Base-by-base conservation (phyloP, 2,113 vertebrate species). In the Meleagris gallopavo region DNA sequence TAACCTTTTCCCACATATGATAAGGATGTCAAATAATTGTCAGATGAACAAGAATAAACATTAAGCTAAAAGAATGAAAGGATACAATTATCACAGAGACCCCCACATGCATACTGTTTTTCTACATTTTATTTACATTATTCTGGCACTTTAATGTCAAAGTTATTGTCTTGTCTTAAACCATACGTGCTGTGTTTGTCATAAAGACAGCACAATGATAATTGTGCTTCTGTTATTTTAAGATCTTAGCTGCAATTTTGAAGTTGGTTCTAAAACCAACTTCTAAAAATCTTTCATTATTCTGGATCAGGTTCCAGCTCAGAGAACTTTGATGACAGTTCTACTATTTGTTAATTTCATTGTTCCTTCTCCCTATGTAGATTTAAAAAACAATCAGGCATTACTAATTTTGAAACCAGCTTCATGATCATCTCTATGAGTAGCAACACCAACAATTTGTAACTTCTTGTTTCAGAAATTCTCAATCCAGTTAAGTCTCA, bases 71-170 rank as follows among this genome's bases (percentile, higher is more conserved):
- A 83, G 24, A 32, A 32, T 67, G 38, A 60, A 71, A 81, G 20
- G 32, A 29, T 71, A 38, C 25, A 71, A 30, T 64, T 74, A 70
- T 58, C 45, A 55, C 36, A 70, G 29, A 83, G 41, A 84, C 17
- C 16, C 19, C 86, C 67, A 76, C n/a, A 66, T 57, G 13, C 5
- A 21, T 67, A 57, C 34, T 84, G 11, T 76, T 76, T 87, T 88
- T 74, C 46, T 82, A 72, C 64, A 38, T 60, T 94, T 93, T 90
- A 78, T 94, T 88, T 90, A 70, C 40, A 66, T 50, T 93, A 83
- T 50, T 71, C 86, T 83, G 69, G 55, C 57, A 90, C 70, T 78
- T 75, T 41, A 10, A 25, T 32, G 12, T 74, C 76, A 45, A 90
- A 62, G 54, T 57, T 83, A 58, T 32, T 86, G n/a, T 83, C 61